Percentiles rank a stretch among this genome's conserved stretches.
phyloP scores from a whole-genome alignment of 1,140 invertebrate species.

The Caerostris darwini region DNA sequence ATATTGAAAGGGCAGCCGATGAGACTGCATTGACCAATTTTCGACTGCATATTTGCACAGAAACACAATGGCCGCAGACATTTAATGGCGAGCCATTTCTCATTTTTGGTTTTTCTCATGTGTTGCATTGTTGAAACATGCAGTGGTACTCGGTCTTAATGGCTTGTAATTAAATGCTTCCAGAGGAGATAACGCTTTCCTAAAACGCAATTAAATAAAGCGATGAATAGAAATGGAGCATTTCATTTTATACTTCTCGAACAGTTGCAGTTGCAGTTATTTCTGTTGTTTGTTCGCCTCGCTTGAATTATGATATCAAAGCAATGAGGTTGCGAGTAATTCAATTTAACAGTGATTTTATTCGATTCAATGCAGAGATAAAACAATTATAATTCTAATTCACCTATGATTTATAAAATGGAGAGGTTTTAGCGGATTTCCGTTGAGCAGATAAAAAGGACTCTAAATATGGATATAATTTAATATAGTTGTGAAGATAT shows the following conservation, averaged over 20 bases:
- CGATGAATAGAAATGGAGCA: background rate
- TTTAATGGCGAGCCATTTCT: background rate
- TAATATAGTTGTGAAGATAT: too few species aligned
- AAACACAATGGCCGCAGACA: background rate
- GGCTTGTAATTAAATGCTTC: background rate
- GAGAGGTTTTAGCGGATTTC: too few species aligned
- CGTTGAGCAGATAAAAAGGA: too few species aligned
- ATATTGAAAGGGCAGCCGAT: background rate
- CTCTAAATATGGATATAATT: too few species aligned
- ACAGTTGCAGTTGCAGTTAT: background rate
- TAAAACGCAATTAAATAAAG: background rate
- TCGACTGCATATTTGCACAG: background rate
- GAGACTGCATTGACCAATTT: background rate
- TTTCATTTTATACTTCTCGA: background rate
- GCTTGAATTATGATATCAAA: background rate
- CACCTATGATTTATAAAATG: too few species aligned
- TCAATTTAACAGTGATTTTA: background rate
- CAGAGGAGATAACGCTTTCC: background rate
- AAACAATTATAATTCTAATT: too few species aligned
- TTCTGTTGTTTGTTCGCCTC: background rate
- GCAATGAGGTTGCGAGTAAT: background rate
- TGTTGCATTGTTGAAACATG: constrained; percentile 6
- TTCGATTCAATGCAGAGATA: too few species aligned
- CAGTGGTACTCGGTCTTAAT: background rate
- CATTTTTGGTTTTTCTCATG: background rate